A percentile compares a stretch with the other conserved stretches of the same genome.
phyloP scores from a whole-genome alignment of 1,140 invertebrate species.

The Heliconius nattereri region DNA sequence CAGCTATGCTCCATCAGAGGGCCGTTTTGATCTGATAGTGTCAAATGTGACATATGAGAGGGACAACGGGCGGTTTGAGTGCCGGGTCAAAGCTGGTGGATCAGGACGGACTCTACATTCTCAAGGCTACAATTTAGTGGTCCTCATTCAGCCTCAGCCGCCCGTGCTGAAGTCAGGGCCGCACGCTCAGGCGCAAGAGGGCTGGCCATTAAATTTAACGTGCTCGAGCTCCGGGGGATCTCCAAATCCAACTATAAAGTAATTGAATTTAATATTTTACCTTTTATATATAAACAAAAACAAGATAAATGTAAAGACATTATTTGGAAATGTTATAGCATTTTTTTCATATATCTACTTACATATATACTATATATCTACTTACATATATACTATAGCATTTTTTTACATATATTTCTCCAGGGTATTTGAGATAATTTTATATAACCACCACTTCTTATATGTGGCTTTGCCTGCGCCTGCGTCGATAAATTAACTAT shows the following conservation, averaged over 20 bases:
- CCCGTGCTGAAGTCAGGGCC: conserved; percentile 88
- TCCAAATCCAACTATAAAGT: conserved; percentile 92
- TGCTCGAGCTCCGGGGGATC: conserved; percentile 94
- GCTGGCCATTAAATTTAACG: conserved; percentile 87
- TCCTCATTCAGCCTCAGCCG: conserved; percentile 90
- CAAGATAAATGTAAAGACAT: too few relatives aligned
- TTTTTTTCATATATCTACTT: too few relatives aligned
- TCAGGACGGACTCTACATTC: conserved; percentile 91
- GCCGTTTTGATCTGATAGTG: conserved; percentile 93
- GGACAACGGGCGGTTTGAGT: conserved; percentile 96
- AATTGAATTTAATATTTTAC: conserved; percentile 39
- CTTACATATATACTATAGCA: too few relatives aligned
- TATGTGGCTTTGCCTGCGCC: too few relatives aligned
- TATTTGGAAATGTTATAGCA: too few relatives aligned
- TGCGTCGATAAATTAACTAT: too few relatives aligned
- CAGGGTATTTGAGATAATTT: too few relatives aligned
- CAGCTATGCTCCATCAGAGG: conserved; percentile 88
- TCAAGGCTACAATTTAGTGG: conserved; percentile 91
- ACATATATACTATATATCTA: too few relatives aligned
- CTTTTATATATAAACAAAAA: too few relatives aligned
- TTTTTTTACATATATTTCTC: too few relatives aligned
- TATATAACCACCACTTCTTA: too few relatives aligned
- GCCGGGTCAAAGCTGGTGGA: conserved; percentile 91
- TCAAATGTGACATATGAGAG: conserved; percentile 92
- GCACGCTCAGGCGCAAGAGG: conserved; percentile 89